Percentiles rank a stretch among this genome's conserved stretches.
Evolutionary conservation across 1,140 invertebrate genomes (phyloP).

Genomic region (Bilobella aurantiaca): DNA sequence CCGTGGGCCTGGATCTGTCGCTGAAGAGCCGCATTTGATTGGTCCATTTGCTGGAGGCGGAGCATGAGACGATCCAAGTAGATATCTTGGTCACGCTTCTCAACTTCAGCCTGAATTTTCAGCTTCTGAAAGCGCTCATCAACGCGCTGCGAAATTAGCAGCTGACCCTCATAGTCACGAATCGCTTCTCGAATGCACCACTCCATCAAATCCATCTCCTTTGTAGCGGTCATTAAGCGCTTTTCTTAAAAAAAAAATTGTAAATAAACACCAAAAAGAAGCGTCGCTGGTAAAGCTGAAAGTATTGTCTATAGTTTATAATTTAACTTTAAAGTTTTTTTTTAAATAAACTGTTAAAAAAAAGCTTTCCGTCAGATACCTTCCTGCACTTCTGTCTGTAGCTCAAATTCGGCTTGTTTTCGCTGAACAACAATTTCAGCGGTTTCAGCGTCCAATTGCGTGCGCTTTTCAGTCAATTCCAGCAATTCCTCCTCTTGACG

Average conservation of each 20-base stretch:
- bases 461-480: slow-evolving; percentile 40
- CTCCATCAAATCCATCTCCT: slow-evolving; percentile 28
- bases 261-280: background rate
- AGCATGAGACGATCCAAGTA: slow-evolving; percentile 29
- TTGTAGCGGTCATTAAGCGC: slow-evolving; percentile 15
- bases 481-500: slow-evolving; percentile 43
- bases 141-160: slow-evolving; percentile 42
- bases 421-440: slow-evolving; percentile 39
- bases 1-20: slow-evolving; percentile 29
- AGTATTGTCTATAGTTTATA: too few relatives aligned
- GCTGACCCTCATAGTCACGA: slow-evolving; percentile 45
- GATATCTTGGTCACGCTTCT: slow-evolving; percentile 31
- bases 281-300: background rate
- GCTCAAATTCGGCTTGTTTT: slow-evolving; percentile 38
- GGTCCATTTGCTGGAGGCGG: slow-evolving; percentile 31
- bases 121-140: slow-evolving; percentile 37
- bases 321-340: too few relatives aligned
- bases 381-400: slow-evolving; percentile 38
- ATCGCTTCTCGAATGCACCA: slow-evolving; percentile 41
- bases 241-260: slow-evolving; percentile 13
- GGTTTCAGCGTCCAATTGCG: slow-evolving; percentile 35
- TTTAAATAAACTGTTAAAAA: too few relatives aligned
- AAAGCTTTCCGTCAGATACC: slow-evolving; percentile 5
- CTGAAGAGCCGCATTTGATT: slow-evolving; percentile 29
- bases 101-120: slow-evolving; percentile 18